phyloP scores from a whole-genome alignment of 2,113 vertebrate species.

The Sceloporus undulatus region DNA sequence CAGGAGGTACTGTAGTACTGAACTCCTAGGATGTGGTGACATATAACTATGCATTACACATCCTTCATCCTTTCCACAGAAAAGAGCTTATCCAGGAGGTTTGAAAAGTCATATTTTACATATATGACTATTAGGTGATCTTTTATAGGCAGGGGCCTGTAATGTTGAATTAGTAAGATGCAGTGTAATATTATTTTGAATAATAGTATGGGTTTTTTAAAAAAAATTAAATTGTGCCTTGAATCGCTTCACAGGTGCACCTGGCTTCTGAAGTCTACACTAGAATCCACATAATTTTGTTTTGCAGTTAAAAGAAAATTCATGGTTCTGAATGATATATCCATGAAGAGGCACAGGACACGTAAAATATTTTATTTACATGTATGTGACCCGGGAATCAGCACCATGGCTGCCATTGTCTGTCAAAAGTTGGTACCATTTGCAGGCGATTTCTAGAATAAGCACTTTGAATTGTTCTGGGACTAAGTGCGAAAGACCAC shows the following conservation, averaged over 20 bases:
- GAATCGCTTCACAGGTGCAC: too few relatives aligned
- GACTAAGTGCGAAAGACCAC: constrained; percentile 33
- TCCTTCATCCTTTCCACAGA: not conserved
- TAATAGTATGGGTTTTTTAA: too few relatives aligned
- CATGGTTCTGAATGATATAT: too few relatives aligned
- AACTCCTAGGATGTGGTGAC: not conserved
- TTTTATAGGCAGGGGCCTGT: not conserved
- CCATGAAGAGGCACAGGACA: too few relatives aligned
- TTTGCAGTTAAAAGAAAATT: too few relatives aligned
- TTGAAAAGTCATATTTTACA: not conserved
- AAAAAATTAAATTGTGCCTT: too few relatives aligned
- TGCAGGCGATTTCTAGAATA: not conserved
- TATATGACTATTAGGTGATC: not conserved
- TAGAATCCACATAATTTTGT: too few relatives aligned
- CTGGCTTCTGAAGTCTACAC: too few relatives aligned
- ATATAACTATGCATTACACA: constrained; percentile 24
- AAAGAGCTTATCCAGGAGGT: not conserved
- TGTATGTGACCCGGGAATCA: not conserved
- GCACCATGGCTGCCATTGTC: not conserved
- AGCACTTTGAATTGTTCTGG: not conserved
- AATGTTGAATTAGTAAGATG: too few relatives aligned
- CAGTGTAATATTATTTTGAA: too few relatives aligned
- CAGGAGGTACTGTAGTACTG: not conserved
- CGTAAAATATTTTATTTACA: not conserved
- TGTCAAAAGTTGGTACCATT: not conserved